A percentile compares a stretch with the other conserved stretches of the same genome.
Evolutionary conservation across 2,888 invertebrate genomes (phyloP).

Genomic region (Epinotia bilunana): DNA sequence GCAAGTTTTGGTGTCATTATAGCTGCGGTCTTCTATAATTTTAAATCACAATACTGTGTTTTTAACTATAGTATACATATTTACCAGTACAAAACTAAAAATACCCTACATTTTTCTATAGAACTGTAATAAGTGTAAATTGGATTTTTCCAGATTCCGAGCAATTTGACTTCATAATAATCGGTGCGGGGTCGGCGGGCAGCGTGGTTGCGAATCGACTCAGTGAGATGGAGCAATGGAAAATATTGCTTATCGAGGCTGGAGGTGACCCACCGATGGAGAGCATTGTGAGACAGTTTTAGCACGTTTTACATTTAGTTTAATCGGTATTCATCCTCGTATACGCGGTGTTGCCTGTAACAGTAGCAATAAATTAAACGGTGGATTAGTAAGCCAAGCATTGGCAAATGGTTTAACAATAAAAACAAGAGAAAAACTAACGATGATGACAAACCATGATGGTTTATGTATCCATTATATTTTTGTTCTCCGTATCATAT

Average conservation of each 20-base stretch:
- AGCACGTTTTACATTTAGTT: background rate
- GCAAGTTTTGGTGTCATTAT: no score
- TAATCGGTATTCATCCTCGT: background rate
- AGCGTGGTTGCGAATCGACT: constrained; percentile 59
- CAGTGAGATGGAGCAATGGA: constrained; percentile 56
- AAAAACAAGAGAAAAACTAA: no score
- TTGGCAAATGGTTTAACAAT: no score
- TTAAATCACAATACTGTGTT: no score
- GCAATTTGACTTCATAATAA: constrained; percentile 58
- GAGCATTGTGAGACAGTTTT: constrained; percentile 50
- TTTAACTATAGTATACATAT: no score
- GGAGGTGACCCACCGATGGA: constrained; percentile 55
- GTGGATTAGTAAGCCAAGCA: no score
- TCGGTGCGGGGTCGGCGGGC: constrained; percentile 60
- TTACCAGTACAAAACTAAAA: background rate
- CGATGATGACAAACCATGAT: no score
- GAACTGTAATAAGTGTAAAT: background rate
- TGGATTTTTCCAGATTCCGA: constrained; percentile 51
- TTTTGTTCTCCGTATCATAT: no score
- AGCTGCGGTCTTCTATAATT: no score
- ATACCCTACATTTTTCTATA: background rate
- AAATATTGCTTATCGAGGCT: constrained; percentile 57
- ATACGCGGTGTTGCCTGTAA: no score
- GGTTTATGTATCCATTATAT: no score
- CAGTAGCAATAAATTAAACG: no score